These are phyloP conservation scores for Calameuta pallipes DNA, from an alignment of 2,888 invertebrate genomes.

Conservation along the genomic window DNA sequence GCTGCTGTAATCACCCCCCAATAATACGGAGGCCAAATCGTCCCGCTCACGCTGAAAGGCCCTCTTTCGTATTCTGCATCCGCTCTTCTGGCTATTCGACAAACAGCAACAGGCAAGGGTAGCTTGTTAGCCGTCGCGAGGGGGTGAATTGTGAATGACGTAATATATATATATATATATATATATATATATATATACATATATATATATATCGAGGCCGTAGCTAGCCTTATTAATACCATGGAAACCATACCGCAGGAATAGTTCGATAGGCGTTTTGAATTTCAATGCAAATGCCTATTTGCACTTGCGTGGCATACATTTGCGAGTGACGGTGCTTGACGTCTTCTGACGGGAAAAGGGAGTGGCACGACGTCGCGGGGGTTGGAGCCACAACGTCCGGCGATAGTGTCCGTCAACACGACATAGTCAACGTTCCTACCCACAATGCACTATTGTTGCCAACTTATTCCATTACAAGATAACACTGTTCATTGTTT, in stretches of 20 bases:
- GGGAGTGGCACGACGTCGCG: constrained; percentile 43
- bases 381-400: constrained; percentile 63
- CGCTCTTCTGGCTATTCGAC: too few relatives aligned
- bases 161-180: background rate
- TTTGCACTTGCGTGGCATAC: constrained; percentile 57
- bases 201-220: too few relatives aligned
- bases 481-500: constrained; percentile 55
- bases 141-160: too few relatives aligned
- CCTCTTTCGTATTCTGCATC: too few relatives aligned
- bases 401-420: constrained; percentile 66
- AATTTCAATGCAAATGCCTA: constrained; percentile 49
- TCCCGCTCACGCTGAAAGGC: too few relatives aligned
- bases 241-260: constrained; percentile 25
- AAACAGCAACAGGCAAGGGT: too few relatives aligned
- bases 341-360: constrained; percentile 55
- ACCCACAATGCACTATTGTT: constrained; percentile 65
- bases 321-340: constrained; percentile 54
- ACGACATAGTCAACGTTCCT: constrained; percentile 58
- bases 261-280: constrained; percentile 51
- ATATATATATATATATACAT: too few relatives aligned
- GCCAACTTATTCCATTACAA: constrained; percentile 67
- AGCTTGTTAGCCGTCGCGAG: too few relatives aligned
- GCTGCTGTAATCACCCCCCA: too few relatives aligned
- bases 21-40: too few relatives aligned
- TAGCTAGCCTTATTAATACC: background rate